Percentiles rank a stretch among this genome's conserved stretches.
These are phyloP conservation scores for Tauraco erythrolophus DNA, from an alignment of 2,113 vertebrate species.

Conservation along the genomic window DNA sequence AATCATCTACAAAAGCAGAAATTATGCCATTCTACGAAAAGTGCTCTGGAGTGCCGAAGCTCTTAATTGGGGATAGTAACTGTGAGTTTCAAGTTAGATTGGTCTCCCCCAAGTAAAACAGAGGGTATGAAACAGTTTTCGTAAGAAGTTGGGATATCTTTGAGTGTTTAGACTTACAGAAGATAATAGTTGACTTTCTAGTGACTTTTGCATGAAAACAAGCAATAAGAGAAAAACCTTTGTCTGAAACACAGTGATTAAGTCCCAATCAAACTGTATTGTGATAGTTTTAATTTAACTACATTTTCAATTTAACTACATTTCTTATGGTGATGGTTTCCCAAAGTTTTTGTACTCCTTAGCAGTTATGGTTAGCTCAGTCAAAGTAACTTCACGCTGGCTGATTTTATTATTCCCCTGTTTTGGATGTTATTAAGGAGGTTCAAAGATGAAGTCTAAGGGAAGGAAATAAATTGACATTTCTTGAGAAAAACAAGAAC, in stretches of 20 bases:
- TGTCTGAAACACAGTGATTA: constrained; percentile 36
- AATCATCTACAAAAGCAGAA: background rate
- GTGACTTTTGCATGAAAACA: constrained; percentile 34
- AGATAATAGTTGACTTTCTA: constrained; percentile 11
- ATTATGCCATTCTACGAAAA: background rate
- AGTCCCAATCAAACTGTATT: background rate
- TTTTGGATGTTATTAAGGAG: background rate
- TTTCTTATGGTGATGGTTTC: constrained; percentile 48
- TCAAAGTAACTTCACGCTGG: background rate
- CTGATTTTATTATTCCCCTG: background rate
- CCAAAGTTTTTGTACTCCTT: constrained; percentile 15
- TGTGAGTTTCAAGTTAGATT: background rate
- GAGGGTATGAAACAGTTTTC: background rate
- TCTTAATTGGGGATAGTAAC: background rate
- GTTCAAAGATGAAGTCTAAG: background rate
- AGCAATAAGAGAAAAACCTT: constrained; percentile 15
- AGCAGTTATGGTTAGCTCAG: constrained; percentile 32
- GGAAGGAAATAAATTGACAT: background rate
- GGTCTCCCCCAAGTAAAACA: background rate
- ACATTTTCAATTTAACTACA: constrained; percentile 34
- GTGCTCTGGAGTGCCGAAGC: background rate
- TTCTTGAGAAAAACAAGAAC: background rate
- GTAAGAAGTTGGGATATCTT: background rate
- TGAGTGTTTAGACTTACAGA: background rate
- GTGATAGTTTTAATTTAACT: constrained; percentile 55